Percentiles rank a stretch among this genome's conserved stretches.
Conservation (phyloP, 2,113 vertebrate species). For the Lynx canadensis region DNA sequence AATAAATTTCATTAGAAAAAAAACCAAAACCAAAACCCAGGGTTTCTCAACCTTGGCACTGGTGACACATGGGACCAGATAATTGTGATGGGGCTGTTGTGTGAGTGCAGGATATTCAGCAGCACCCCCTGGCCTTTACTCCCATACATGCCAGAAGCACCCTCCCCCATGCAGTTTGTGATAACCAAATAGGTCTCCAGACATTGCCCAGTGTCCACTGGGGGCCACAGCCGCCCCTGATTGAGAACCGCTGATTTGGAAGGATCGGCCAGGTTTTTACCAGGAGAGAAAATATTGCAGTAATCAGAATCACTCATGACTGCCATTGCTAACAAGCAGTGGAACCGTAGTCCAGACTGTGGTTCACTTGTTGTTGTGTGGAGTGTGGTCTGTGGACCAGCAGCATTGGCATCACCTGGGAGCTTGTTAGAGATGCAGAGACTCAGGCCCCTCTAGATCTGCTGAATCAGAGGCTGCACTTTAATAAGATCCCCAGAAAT, state of each 20-base stretch:
- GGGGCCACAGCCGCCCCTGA: accelerated
- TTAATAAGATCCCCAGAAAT: slow-evolving; percentile 48
- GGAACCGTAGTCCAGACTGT: no score
- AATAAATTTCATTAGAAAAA: no score
- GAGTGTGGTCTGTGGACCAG: background rate
- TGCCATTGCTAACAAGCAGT: background rate
- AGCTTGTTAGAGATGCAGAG: slow-evolving; percentile 47
- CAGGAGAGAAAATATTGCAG: background rate
- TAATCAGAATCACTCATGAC: background rate
- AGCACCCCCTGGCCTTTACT: background rate
- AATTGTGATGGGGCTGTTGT: background rate
- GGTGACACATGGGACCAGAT: background rate
- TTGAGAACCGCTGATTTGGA: background rate
- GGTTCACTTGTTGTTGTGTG: background rate
- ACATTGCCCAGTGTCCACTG: background rate
- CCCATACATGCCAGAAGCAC: background rate
- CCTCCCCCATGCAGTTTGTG: background rate
- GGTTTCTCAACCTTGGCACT: background rate
- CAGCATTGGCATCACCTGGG: background rate
- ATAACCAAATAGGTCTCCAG: background rate
- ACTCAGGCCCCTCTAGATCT: background rate
- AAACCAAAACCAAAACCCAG: background rate
- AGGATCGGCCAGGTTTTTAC: background rate
- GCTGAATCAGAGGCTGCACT: slow-evolving; percentile 5
- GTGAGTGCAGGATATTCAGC: background rate